These are phyloP conservation scores for Centropristis striata DNA, from an alignment of 2,113 vertebrate genomes.

Conservation along the genomic window DNA sequence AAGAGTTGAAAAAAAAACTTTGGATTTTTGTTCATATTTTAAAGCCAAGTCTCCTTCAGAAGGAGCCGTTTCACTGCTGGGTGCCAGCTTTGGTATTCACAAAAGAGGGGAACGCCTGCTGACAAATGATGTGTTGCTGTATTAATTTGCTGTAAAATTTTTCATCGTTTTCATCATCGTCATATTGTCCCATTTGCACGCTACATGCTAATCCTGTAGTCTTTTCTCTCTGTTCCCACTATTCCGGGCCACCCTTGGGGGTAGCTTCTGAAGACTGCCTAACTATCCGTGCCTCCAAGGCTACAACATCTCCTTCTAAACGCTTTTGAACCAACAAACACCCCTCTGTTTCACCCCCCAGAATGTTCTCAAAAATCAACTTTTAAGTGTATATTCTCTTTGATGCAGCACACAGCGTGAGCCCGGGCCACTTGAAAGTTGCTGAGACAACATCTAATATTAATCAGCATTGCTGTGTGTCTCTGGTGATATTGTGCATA, in stretches of 20 bases:
- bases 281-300: conserved; percentile 65
- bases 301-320: conserved; percentile 73
- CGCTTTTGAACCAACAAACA: conserved; percentile 82
- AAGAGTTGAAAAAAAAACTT: conserved; percentile 7
- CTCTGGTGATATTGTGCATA: conserved; percentile 57
- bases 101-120: conserved; percentile 57
- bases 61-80: conserved; percentile 43
- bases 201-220: conserved; percentile 72
- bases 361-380: conserved; percentile 69
- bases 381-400: conserved; percentile 80
- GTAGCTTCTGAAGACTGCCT: conserved; percentile 59
- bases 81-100: conserved; percentile 64
- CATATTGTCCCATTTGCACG: conserved; percentile 67
- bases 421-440: conserved; percentile 73
- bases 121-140: conserved; percentile 73
- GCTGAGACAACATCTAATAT: conserved; percentile 80
- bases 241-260: conserved; percentile 67
- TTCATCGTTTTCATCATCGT: conserved; percentile 77
- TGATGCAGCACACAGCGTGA: conserved; percentile 79
- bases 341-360: conserved; percentile 66
- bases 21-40: conserved; percentile 33
- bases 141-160: conserved; percentile 76
- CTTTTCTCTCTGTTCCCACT: conserved; percentile 51
- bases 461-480: conserved; percentile 63
- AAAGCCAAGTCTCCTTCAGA: conserved; percentile 30